Percentiles rank a stretch among this genome's conserved stretches.
These are phyloP conservation scores for Bicyclus anynana DNA, from an alignment of 1,140 invertebrate genomes.

Conservation along the genomic window DNA sequence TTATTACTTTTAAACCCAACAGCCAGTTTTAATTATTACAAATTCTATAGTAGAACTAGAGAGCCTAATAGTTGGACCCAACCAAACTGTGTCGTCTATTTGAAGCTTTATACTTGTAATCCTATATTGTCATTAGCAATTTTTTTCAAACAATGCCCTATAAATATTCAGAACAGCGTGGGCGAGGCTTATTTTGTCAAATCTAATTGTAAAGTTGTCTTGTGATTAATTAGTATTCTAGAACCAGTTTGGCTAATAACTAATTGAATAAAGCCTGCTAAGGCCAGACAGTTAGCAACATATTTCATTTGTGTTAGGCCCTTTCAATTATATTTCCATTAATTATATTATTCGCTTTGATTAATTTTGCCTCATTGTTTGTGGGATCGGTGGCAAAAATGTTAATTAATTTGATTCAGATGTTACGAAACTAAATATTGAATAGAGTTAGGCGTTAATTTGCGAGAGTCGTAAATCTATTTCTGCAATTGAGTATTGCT, in stretches of 20 bases:
- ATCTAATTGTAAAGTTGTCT: slow-evolving; percentile 12
- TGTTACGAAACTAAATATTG: not conserved
- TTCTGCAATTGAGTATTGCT: too few relatives aligned
- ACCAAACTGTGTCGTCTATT: too few relatives aligned
- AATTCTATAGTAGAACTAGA: too few relatives aligned
- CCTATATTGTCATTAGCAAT: slow-evolving; percentile 3
- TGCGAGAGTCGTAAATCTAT: too few relatives aligned
- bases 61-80: too few relatives aligned
- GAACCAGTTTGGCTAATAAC: slow-evolving; percentile 14
- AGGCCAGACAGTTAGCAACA: slow-evolving; percentile 8
- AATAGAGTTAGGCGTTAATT: too few relatives aligned
- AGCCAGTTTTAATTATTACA: too few relatives aligned
- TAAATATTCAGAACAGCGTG: slow-evolving; percentile 15
- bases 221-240: slow-evolving; percentile 22
- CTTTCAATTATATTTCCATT: slow-evolving; percentile 19
- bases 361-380: slow-evolving; percentile 1
- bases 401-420: not conserved
- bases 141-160: slow-evolving; percentile 11
- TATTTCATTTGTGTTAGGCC: slow-evolving; percentile 15
- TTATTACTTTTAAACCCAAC: too few relatives aligned
- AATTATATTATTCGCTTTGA: slow-evolving; percentile 10
- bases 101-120: too few relatives aligned
- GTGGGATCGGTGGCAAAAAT: not conserved
- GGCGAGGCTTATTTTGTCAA: slow-evolving; percentile 20
- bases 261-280: slow-evolving; percentile 14